Base-by-base conservation (phyloP, 2,113 vertebrate genomes). In the Ptilorrhoa leucosticta region DNA sequence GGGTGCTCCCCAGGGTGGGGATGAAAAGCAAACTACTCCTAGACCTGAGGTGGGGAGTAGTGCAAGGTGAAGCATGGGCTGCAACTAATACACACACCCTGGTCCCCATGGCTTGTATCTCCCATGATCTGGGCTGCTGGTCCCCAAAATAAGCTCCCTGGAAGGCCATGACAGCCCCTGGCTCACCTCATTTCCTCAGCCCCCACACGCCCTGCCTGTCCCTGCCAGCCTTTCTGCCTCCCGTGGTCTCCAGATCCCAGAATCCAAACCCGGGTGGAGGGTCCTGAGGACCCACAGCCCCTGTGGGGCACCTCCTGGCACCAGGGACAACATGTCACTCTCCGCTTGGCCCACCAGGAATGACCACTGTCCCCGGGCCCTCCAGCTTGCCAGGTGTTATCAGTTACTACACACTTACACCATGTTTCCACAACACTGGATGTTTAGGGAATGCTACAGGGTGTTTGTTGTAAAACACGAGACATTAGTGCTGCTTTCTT, bases 391-490 rank as follows among this genome's bases (percentile, higher is more conserved):
- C 42, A 33, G 73, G 48, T 90, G 79, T 84, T 94, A 93, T 12
- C 77, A 75, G 39, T 61, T 44, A 60, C 90, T 45, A 87, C 85
- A 69, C 61, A 31, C 63, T 87, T 82, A 48, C 63, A 56, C 61
- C 5, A 1, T 92, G 92, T 93, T 96, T 93, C 92, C 95, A 90
- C 64, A 97, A 97, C 77, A 94, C 17, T 31, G 57, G 27, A 9
- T 91, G 84, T 94, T 93, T 94, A 71, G 70, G 80, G 90, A 95
- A 77, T 69, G 87, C 64, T 94, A 96, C 83, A 77, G 65, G 26
- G 20, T 81, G 94, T 82, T 93, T 96, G 82, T 86, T 58, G 89
- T 79, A 94, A 94, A 96, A 96, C 87, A 94, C 0, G 0, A 80
- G 65, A 45, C 11, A 53, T 24, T 82, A 31, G 45, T 31, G 35